A percentile compares a stretch with the other conserved stretches of the same genome.
These are phyloP conservation scores for Polia nebulosa DNA, from an alignment of 2,888 invertebrate genomes.

Conservation along the genomic window DNA sequence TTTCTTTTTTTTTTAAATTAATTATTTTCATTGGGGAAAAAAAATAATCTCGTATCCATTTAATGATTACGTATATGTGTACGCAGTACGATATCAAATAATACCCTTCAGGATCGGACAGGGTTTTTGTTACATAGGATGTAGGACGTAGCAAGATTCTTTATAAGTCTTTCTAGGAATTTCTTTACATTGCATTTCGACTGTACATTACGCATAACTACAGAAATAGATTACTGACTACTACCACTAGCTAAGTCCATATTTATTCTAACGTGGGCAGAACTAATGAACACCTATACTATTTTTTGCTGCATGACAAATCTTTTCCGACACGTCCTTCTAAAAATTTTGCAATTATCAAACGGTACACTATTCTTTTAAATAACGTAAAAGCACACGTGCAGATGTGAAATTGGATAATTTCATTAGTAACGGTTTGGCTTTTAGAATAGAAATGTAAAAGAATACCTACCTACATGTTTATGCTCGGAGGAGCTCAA, in stretches of 20 bases:
- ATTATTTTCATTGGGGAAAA: too few species aligned
- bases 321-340: constrained; percentile 19
- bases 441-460: constrained; percentile 48
- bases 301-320: constrained; percentile 31
- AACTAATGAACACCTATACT: constrained; percentile 7
- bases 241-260: not conserved
- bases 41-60: too few species aligned
- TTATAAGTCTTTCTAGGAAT: not conserved
- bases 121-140: too few species aligned
- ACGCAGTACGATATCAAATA: too few species aligned
- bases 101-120: too few species aligned
- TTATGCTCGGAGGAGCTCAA: too few species aligned
- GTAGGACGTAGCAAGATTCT: not conserved
- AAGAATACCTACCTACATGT: too few species aligned
- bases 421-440: constrained; percentile 43
- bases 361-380: constrained; percentile 32
- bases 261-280: constrained; percentile 26
- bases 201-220: constrained; percentile 1
- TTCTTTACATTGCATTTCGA: not conserved
- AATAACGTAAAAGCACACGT: constrained; percentile 50
- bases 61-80: too few species aligned
- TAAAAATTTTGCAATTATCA: constrained; percentile 37
- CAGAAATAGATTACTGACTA: not conserved
- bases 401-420: constrained; percentile 55
- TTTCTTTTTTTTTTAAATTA: too few species aligned